Percentiles rank a stretch among this genome's conserved stretches.
phyloP scores from a whole-genome alignment of 2,797 vertebrate species.

The Anableps anableps region DNA sequence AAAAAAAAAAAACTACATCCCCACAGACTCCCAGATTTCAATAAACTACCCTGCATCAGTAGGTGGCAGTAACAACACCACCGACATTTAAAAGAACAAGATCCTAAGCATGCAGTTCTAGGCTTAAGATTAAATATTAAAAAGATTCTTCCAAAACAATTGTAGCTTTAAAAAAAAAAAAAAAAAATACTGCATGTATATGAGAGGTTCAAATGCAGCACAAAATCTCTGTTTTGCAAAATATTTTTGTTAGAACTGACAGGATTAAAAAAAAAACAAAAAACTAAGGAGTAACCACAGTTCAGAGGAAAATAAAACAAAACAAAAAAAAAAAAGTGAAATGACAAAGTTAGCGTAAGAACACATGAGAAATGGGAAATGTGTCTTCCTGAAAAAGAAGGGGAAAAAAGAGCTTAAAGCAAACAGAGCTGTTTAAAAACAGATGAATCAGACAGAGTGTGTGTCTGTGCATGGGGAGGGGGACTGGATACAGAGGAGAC shows the following conservation, averaged over 20 bases:
- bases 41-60: not conserved
- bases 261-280: too few species aligned
- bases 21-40: not conserved
- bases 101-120: not conserved
- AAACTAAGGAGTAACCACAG: too few species aligned
- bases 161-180: not conserved
- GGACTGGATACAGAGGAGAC: not conserved
- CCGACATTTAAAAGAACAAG: not conserved
- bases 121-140: not conserved
- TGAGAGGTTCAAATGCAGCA: not conserved
- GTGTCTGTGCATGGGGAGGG: not conserved
- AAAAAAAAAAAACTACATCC: not conserved
- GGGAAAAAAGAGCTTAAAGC: constrained; percentile 16
- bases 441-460: constrained; percentile 25
- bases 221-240: not conserved
- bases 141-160: not conserved
- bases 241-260: not conserved
- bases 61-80: not conserved
- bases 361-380: constrained; percentile 25
- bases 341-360: not conserved
- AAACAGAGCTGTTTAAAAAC: constrained; percentile 36
- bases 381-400: constrained; percentile 1
- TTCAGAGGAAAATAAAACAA: too few species aligned
- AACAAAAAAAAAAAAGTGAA: not conserved
- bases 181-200: not conserved